Percentiles rank a stretch among this genome's conserved stretches.
Evolutionary conservation across 1,140 invertebrate genomes (phyloP).

Genomic region (Heliconius hewitsoni): DNA sequence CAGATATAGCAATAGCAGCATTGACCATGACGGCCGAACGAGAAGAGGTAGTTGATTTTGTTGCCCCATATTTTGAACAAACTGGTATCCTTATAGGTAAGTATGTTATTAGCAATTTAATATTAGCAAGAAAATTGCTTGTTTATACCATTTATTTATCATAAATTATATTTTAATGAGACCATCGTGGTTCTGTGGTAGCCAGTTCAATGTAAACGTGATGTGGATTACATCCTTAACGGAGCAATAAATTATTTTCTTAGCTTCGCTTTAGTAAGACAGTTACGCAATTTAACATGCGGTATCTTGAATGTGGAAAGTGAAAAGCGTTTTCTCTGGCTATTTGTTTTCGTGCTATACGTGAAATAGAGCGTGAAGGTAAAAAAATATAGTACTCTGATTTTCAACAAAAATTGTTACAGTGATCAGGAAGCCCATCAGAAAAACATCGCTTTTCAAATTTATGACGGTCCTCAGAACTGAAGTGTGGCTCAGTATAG

Average conservation of each 20-base stretch:
- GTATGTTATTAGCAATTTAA: neutral
- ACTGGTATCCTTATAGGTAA: slow-evolving; percentile 92
- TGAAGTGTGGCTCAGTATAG: slow-evolving; percentile 94
- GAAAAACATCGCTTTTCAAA: slow-evolving; percentile 93
- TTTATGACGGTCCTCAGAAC: slow-evolving; percentile 94
- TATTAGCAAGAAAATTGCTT: too few species aligned
- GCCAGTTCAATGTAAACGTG: too few species aligned
- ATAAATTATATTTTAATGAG: too few species aligned
- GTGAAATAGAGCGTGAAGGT: neutral
- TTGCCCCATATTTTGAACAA: slow-evolving; percentile 95
- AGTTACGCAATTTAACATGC: neutral
- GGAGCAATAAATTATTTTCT: too few species aligned
- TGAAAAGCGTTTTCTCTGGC: neutral
- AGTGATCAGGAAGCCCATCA: slow-evolving; percentile 92
- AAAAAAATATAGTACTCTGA: neutral
- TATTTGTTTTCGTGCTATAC: neutral
- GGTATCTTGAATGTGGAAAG: neutral
- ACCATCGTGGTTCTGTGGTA: too few species aligned
- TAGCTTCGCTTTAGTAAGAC: too few species aligned
- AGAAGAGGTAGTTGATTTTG: slow-evolving; percentile 96
- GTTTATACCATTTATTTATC: too few species aligned
- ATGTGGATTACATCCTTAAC: too few species aligned
- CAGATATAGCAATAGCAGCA: slow-evolving; percentile 92
- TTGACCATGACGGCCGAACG: slow-evolving; percentile 96
- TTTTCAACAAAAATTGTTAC: slow-evolving; percentile 22